Base-by-base conservation (phyloP, 2,888 invertebrate genomes). In the Lasioglossum leucozonium region DNA sequence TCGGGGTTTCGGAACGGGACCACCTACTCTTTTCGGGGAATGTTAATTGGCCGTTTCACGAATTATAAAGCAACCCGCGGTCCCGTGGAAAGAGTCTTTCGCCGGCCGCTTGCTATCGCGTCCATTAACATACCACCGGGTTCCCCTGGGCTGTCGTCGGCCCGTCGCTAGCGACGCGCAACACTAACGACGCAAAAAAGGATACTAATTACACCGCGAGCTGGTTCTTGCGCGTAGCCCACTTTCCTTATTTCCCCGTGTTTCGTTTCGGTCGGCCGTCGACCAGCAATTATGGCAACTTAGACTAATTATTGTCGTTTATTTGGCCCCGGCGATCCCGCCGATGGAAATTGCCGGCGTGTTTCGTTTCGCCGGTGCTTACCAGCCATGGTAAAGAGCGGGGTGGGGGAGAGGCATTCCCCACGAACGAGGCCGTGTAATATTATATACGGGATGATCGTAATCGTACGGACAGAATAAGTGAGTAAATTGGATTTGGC, bases 11-110 rank as follows among this genome's bases (percentile, higher is more conserved):
- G n/a, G 58, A 26, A 26, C 58, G 13, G 58, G 89, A 85, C 89
- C 85, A 89, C 87, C 88, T 80, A 87, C 88, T 92, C 89, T 89
- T 89, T 92, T 92, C 87, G 80, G 91, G 88, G 93, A 93, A 93
- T 91, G 92, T 93, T 94, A 93, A 93, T 94, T 93, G 92, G 92
- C 87, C 92, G 92, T 92, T 93, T 93, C 89, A 90, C 90, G 93
- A 93, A 93, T 93, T 93, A 92, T 92, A 89, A 89, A 90, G 77
- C 84, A 13, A 86, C 51, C 51, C 67, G 74, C 74, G 71, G 71
- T 0, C 11, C 13, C 30, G 78, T 73, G 67, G 58, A 44, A 40
- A 78, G 73, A 71, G 74, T 55, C 67, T n/a, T n/a, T 47, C 71
- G 30, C 82, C 80, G 74, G 55, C 75, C 62, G 30, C 72, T 72